These are phyloP conservation scores for Melanostigma gelatinosum DNA, from an alignment of 2,113 vertebrate species.

Conservation along the genomic window DNA sequence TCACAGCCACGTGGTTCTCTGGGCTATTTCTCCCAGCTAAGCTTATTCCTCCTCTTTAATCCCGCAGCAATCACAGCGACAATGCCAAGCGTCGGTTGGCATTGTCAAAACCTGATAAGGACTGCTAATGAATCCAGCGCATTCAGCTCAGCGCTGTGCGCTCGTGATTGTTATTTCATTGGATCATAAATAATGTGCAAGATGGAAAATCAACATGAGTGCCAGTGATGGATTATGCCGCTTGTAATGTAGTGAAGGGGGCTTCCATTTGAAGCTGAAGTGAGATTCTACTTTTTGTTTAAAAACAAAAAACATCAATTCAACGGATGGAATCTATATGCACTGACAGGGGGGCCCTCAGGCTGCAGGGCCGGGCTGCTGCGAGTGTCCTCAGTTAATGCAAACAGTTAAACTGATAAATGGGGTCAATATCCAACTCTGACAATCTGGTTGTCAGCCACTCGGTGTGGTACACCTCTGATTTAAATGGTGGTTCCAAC, in stretches of 20 bases:
- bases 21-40: conserved; percentile 75
- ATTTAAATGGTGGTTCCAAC: conserved; percentile 8
- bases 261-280: conserved; percentile 33
- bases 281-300: conserved; percentile 15
- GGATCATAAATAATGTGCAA: conserved; percentile 64
- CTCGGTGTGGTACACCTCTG: conserved; percentile 13
- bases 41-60: conserved; percentile 81
- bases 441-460: conserved; percentile 54
- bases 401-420: conserved; percentile 42
- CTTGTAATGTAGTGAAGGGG: conserved; percentile 32
- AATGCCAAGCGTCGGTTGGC: conserved; percentile 55
- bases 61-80: conserved; percentile 73
- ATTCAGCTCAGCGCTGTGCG: conserved; percentile 8
- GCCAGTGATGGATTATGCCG: conserved; percentile 43
- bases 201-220: conserved; percentile 54
- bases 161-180: conserved; percentile 51
- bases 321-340: conserved; percentile 28
- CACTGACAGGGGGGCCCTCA: conserved; percentile 10
- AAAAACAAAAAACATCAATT: conserved; percentile 17
- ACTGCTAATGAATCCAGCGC: conserved; percentile 60
- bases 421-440: conserved; percentile 40
- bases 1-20: conserved; percentile 73
- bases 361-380: conserved; percentile 11
- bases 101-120: conserved; percentile 61
- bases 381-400: conserved; percentile 13